Evolutionary conservation across 1,140 invertebrate genomes (phyloP), one percentile per base, ranked within the genome.

Genomic region (Solen grandis): DNA sequence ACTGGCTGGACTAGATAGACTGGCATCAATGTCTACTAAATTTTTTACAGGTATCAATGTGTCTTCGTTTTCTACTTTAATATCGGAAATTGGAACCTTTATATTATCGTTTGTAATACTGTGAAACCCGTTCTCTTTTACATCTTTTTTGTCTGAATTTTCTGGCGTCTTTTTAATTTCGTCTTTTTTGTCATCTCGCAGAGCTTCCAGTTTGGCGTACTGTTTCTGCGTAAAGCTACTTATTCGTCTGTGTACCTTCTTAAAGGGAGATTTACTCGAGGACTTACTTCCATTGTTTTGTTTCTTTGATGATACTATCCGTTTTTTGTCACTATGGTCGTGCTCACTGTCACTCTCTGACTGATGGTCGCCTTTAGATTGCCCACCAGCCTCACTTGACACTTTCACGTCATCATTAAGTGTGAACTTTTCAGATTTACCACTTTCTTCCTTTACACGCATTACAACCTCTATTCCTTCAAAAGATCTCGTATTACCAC

Each of bases 141-240:
- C 41, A 46, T 8, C 19, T 19, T 46, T 8, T 10, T 46, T 19
- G 41, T 8, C 8, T 46, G 8, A 8, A 19, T 19, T 46, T 10
- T 8, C 19, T 46, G 8, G 41, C 19, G 41, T 46, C 41, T 10
- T 19, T 8, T 46, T 46, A 8, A 46, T 46, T 46, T 10, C 19
- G 41, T 46, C 8, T 10, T 19, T 8, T 46, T 10, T 46, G 8
- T 46, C 8, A 19, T 10, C 19, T 19, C 41, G 19, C 75, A 2
- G 68, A 54, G 33, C 36, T 31, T 78, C 75, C 22, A 78, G 66
- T 69, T 78, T 78, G 31, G 50, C 54, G 50, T 78, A 78, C 25
- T 78, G 75, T 69, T 65, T 57, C 31, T 69, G 75, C n/a, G 75
- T 38, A 31, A 69, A 78, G 33, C 75, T 78, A 29, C 69, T 78